Evolutionary conservation across 2,888 invertebrate species (phyloP).

Genomic region (Cheilosia urbana): DNA sequence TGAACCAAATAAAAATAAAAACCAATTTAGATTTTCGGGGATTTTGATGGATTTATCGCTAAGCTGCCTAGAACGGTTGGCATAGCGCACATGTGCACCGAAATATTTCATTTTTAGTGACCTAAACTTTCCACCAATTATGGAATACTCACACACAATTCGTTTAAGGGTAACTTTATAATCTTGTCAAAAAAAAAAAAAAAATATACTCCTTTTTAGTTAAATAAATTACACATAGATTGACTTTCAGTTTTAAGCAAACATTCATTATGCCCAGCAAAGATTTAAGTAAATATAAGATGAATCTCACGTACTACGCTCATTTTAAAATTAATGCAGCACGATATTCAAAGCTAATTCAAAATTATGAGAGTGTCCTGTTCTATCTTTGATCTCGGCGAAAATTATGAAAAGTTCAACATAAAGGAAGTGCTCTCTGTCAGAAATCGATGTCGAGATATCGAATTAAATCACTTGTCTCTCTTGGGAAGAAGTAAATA

Average conservation of each 20-base stretch:
- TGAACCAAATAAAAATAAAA: conserved; percentile 4
- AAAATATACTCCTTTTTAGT: not conserved
- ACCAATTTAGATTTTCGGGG: conserved; percentile 41
- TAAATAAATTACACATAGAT: conserved; percentile 11
- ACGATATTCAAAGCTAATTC: conserved; percentile 65
- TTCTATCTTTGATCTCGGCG: conserved; percentile 65
- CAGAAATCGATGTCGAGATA: conserved; percentile 47
- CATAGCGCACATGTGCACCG: conserved; percentile 10
- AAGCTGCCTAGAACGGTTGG: conserved; percentile 8
- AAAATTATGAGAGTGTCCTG: conserved; percentile 68
- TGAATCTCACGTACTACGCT: conserved; percentile 68
- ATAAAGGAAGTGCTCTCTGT: conserved; percentile 36
- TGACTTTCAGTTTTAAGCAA: conserved; percentile 11
- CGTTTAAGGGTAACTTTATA: not conserved
- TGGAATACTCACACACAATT: not conserved
- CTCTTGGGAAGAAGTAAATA: conserved; percentile 55
- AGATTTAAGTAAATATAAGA: conserved; percentile 30
- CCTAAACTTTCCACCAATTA: not conserved
- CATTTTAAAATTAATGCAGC: conserved; percentile 53
- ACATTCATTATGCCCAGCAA: not conserved
- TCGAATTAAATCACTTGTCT: conserved; percentile 66
- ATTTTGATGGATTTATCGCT: conserved; percentile 32
- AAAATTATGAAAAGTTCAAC: conserved; percentile 57
- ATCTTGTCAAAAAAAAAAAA: not conserved
- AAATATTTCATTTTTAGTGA: not conserved